Evolutionary conservation across 1,140 invertebrate genomes (phyloP), one percentile per base, ranked within the genome.

Genomic region (Propsilocerus akamusi): DNA sequence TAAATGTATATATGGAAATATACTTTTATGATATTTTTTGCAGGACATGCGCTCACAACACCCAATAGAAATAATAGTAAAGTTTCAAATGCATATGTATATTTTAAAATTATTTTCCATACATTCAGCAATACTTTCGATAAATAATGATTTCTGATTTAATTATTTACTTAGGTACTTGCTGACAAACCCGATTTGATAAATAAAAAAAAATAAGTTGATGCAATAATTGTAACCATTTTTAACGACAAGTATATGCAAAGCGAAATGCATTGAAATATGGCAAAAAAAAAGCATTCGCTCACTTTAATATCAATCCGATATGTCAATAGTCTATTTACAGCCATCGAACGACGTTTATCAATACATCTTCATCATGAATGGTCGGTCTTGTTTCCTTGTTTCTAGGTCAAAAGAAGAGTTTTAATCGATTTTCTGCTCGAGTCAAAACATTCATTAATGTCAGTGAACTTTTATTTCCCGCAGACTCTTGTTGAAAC

Each of bases 351-450:
- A n/a, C n/a, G n/a, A n/a, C n/a, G n/a, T 41, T 41, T 41, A 41
- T 41, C 34, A 41, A 41, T 41, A 41, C 22, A 41, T 41, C 34
- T 41, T 41, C 34, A 41, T 41, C 34, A 41, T 30, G 10, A 30
- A 12, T 30, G 10, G 28, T 30, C 28, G 10, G 6, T 30, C 28
- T 10, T 30, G 14, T 17, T 41, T 17, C 22, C n/a, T 41, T 7
- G 10, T 41, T 41, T 41, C 34, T 41, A 41, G 34, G 34, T 41
- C 34, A 41, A 17, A 14, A 20, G 34, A 41, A 41, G 34, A 41
- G 34, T 41, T 41, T 41, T 41, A 41, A 41, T 41, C 34, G 34
- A 41, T 41, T 41, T 41, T 41, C 22, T n/a, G n/a, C n/a, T 20
- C 34, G 22, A 41, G 34, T 41, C 34, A 41, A 14, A 41, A 41